phyloP scores from a whole-genome alignment of 23 tunicate genomes.

The Trididemnum nubilum region DNA sequence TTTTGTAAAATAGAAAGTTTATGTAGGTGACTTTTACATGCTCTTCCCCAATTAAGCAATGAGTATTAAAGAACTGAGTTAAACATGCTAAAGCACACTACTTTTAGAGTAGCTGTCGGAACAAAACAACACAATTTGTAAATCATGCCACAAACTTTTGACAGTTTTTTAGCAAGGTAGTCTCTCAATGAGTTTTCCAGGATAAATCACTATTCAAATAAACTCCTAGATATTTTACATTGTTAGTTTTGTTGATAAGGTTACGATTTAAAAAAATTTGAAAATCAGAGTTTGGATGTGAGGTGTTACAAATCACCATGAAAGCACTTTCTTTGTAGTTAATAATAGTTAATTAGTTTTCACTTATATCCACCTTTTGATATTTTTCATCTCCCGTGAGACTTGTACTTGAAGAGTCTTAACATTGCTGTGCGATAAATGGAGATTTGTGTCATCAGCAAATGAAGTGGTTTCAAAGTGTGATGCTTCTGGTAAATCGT shows the following conservation, averaged over 20 bases:
- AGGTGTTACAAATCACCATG: background rate
- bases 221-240: background rate
- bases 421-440: background rate
- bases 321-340: background rate
- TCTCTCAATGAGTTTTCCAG: background rate
- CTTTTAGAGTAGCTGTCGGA: background rate
- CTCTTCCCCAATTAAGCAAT: background rate
- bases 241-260: background rate
- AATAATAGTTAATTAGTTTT: background rate
- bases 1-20: background rate
- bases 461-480: background rate
- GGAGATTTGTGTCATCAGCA: background rate
- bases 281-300: background rate
- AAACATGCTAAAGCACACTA: background rate
- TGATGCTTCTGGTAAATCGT: background rate
- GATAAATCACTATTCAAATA: background rate
- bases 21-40: background rate
- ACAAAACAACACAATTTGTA: background rate
- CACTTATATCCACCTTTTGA: background rate
- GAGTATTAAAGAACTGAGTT: background rate
- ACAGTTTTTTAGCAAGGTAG: background rate
- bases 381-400: background rate
- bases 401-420: background rate
- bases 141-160: background rate
- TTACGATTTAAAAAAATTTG: background rate